Conservation (phyloP, 1,140 invertebrate genomes). For the Orchestia grillus region DNA sequence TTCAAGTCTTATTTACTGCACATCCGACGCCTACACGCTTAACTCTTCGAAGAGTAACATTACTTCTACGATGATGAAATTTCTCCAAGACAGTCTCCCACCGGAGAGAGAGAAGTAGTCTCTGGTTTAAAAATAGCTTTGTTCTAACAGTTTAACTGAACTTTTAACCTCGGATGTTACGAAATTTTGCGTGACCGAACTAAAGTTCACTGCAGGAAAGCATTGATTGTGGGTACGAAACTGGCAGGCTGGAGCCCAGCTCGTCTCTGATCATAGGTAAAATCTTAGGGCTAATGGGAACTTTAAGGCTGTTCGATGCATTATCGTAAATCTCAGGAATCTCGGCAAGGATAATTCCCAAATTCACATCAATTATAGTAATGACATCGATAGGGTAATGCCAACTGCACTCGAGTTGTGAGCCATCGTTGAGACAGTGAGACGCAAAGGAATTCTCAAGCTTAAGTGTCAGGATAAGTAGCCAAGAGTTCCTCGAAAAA, state of each 20-base stretch:
- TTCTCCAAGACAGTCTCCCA: background rate
- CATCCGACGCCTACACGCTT: background rate
- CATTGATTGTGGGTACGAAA: background rate
- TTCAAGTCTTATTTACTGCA: background rate
- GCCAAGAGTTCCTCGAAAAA: background rate
- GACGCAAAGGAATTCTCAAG: background rate
- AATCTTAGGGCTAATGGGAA: background rate
- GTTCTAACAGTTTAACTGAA: background rate
- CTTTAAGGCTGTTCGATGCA: background rate
- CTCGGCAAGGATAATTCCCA: background rate
- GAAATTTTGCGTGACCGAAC: background rate
- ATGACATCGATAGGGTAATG: background rate
- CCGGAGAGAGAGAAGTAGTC: background rate
- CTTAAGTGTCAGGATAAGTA: background rate
- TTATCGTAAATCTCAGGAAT: background rate
- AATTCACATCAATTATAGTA: background rate
- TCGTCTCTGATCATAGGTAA: background rate
- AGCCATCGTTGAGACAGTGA: background rate
- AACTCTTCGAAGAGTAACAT: too few relatives aligned
- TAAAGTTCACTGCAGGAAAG: background rate
- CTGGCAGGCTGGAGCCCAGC: background rate
- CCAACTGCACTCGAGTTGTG: background rate
- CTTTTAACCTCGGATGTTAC: background rate
- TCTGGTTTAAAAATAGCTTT: background rate
- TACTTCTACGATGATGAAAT: too few relatives aligned